Conservation (phyloP, 2,113 vertebrate genomes). For the Empidonax traillii region DNA sequence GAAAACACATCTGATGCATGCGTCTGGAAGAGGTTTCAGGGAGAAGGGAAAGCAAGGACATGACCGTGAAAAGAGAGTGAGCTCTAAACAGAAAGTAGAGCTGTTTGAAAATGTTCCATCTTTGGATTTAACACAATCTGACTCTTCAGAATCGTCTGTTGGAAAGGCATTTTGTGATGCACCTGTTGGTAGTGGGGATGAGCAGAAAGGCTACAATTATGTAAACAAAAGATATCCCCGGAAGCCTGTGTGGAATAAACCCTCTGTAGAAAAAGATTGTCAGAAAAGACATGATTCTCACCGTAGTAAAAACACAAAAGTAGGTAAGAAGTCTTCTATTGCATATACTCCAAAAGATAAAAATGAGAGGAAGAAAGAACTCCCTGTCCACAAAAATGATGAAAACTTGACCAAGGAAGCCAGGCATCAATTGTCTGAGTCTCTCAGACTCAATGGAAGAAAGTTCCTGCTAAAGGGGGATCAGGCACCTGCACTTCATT, state of each 20-base stretch:
- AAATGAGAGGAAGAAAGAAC: conserved; percentile 68
- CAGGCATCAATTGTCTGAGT: conserved; percentile 58
- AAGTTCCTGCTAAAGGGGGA: conserved; percentile 72
- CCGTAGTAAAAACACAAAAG: conserved; percentile 55
- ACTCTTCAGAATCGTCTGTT: conserved; percentile 68
- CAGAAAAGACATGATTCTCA: conserved; percentile 72
- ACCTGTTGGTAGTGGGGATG: conserved; percentile 59
- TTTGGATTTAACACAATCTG: conserved; percentile 64
- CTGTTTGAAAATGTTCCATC: conserved; percentile 66
- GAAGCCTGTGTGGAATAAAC: conserved; percentile 75
- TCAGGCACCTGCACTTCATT: conserved; percentile 71
- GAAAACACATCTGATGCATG: conserved; percentile 70
- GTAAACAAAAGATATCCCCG: conserved; percentile 70
- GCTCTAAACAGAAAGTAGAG: conserved; percentile 68
- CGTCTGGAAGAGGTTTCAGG: conserved; percentile 71
- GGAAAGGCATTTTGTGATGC: conserved; percentile 68
- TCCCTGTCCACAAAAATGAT: conserved; percentile 39
- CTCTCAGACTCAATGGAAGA: conserved; percentile 68
- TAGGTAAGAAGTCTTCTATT: conserved; percentile 60
- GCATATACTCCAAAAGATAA: conserved; percentile 67
- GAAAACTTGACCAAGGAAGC: conserved; percentile 44
- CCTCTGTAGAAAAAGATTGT: conserved; percentile 73
- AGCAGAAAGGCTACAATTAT: conserved; percentile 65
- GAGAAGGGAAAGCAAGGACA: conserved; percentile 72
- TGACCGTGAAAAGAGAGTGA: conserved; percentile 69